Evolutionary conservation across 2,888 invertebrate species (phyloP).

Genomic region (Sesamia inferens): DNA sequence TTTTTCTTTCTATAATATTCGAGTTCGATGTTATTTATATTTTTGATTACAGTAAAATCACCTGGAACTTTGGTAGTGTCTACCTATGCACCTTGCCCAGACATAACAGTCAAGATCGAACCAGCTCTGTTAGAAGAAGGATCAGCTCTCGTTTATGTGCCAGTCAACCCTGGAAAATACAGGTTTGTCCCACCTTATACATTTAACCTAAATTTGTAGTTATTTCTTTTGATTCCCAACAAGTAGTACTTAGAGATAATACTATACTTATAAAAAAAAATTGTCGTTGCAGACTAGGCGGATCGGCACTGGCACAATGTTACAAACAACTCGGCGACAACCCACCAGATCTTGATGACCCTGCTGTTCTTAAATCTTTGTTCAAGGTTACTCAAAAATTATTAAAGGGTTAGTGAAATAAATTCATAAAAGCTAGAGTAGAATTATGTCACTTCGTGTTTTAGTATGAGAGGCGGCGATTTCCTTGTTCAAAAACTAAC

Average conservation of each 20-base stretch:
- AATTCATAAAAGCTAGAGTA: neutral
- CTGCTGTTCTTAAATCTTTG: slow-evolving; percentile 92
- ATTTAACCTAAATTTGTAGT: neutral
- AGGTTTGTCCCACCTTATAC: slow-evolving; percentile 71
- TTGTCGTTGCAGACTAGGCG: slow-evolving; percentile 92
- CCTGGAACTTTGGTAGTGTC: slow-evolving; percentile 98
- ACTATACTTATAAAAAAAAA: neutral
- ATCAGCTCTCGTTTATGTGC: slow-evolving; percentile 94
- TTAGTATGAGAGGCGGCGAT: no score
- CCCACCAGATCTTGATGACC: slow-evolving; percentile 94
- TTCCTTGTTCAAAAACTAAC: no score
- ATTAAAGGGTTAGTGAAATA: slow-evolving; percentile 90
- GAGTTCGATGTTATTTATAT: neutral
- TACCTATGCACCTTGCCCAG: slow-evolving; percentile 98
- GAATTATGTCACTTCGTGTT: neutral
- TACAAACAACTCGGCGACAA: slow-evolving; percentile 95
- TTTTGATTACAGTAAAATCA: slow-evolving; percentile 90
- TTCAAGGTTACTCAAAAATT: slow-evolving; percentile 96
- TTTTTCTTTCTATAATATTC: neutral
- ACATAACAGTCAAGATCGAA: slow-evolving; percentile 96
- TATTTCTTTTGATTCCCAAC: neutral
- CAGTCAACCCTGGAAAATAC: slow-evolving; percentile 93
- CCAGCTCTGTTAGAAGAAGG: slow-evolving; percentile 94
- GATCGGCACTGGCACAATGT: slow-evolving; percentile 97
- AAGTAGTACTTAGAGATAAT: neutral